Evolutionary conservation across 1,140 invertebrate genomes (phyloP), one percentile per base, ranked within the genome.

Genomic region (Drosophila punjabiensis): DNA sequence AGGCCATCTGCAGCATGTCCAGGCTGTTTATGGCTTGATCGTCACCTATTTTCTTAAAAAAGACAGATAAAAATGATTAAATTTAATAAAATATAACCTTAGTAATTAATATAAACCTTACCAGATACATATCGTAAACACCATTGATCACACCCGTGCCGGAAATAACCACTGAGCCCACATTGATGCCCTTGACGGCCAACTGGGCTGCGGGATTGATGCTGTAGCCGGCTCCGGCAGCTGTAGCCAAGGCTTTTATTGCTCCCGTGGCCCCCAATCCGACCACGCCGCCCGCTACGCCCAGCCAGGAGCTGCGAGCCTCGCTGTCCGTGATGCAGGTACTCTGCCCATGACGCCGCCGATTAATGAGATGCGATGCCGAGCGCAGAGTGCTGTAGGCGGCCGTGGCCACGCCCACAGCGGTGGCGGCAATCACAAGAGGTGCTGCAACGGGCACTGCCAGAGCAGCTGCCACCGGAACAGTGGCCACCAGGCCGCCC

Each of bases 281-380:
- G 2, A 84, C 79, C 11, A 87, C 81, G 8, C 92, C 92, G 32
- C 80, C 82, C 0, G 84, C 87, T 13, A 93, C 76, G 8, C 92
- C 92, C 52, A 93, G 58, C 92, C 92, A 93, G 58, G 66, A 83
- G 37, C 71, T 60, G 32, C 92, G 78, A 13, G 92, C 92, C n/a
- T 93, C 81, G 2, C 70, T 64, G 35, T 93, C 74, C 1, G 48
- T 30, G 3, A 92, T 33, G 2, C 73, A 70, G 3, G 73, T 93
- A 5, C 61, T 61, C 53, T 93, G 92, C 0, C 79, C 80, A 16
- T 93, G 92, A 14, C 73, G 41, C 24, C 79, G 50, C 0, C 92
- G 76, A 77, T 92, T 85, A 0, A 64, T 52, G 8, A 93, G 78
- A 11, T 63, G 64, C 3, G 67, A 53, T 0, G 59, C 81, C 1